Evolutionary conservation across 2,113 vertebrate species (phyloP).

Genomic region (Calypte anna): DNA sequence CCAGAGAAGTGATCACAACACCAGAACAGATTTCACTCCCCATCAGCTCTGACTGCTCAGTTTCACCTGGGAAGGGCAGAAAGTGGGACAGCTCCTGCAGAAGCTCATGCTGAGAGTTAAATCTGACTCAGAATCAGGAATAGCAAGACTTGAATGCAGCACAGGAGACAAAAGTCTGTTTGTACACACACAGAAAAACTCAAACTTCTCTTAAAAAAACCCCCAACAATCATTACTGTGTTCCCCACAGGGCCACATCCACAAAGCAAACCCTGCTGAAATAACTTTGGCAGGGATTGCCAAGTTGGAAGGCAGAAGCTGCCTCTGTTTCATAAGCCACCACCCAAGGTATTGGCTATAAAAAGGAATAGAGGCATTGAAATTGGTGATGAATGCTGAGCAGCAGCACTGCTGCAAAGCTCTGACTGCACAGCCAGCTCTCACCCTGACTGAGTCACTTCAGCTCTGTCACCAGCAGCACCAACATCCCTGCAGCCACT

Average conservation of each 20-base stretch:
- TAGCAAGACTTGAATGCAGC: not conserved
- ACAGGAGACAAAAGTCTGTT: not conserved
- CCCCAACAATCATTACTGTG: constrained; percentile 20
- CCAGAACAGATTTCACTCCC: not conserved
- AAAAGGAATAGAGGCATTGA: not conserved
- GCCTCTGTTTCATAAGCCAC: not conserved
- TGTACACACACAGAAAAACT: not conserved
- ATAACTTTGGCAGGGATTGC: not conserved
- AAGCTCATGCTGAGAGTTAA: not conserved
- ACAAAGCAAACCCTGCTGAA: not conserved
- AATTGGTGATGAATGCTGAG: not conserved
- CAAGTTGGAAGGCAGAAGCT: not conserved
- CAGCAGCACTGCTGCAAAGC: not conserved
- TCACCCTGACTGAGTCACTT: not conserved
- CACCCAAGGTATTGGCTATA: not conserved
- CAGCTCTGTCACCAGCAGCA: not conserved
- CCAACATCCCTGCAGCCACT: not conserved
- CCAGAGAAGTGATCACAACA: not conserved
- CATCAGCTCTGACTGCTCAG: not conserved
- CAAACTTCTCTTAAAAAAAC: not conserved
- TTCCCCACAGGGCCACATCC: not conserved
- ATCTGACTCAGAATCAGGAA: not conserved
- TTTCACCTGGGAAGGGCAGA: not conserved
- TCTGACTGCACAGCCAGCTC: not conserved
- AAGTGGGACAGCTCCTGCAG: not conserved